Base-by-base conservation (phyloP, 92 coral and sea anemone genomes). In the Meandrina meandrites region DNA sequence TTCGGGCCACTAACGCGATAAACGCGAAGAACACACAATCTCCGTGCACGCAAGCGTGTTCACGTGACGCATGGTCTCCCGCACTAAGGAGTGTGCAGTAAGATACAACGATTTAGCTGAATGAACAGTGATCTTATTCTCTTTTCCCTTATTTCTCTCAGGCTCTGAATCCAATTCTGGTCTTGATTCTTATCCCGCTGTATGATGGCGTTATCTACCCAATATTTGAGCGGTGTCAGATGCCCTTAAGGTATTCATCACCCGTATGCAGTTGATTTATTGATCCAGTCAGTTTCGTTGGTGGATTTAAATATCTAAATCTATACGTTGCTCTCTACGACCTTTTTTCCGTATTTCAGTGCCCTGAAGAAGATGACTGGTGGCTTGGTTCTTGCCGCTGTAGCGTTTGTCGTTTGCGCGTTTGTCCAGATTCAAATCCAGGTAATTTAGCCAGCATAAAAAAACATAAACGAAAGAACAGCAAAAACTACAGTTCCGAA, bases 121-220 rank as follows among this genome's bases (percentile, higher is more conserved):
- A 40, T 40, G 45, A 40, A 40, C 45, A 40, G 53, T 48, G 53
- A 48, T 7, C 53, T 57, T 0, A 22, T 14, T 21, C 13, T 32
- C 19, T 45, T n/a, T 37, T 30, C 21, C 1, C 4, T 71, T 15
- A 50, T 72, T 34, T 74, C 48, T 81, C 14, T 16, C 90, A 94
- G 98, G 98, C 98, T 75, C 86, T 94, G 79, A 94, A 94, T 81
- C 98, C 98, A 5, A 93, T 94, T 69, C 93, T 94, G 15, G 98
- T 94, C 0, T 79, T 94, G 60, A 94, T 94, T 78, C 91, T 94
- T 75, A 94, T 94, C 75, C 98, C 98, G 22, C 81, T 94, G 51
- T 94, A 89, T 67, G 98, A 94, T 72, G 94, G 89, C 16, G 96
- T 94, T 36, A 91, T 94, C 77, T 94, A 94, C 77, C 98, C 98